Base-by-base conservation (phyloP, 92 coral and sea anemone genomes). In the Chrysogorgia sp. region DNA sequence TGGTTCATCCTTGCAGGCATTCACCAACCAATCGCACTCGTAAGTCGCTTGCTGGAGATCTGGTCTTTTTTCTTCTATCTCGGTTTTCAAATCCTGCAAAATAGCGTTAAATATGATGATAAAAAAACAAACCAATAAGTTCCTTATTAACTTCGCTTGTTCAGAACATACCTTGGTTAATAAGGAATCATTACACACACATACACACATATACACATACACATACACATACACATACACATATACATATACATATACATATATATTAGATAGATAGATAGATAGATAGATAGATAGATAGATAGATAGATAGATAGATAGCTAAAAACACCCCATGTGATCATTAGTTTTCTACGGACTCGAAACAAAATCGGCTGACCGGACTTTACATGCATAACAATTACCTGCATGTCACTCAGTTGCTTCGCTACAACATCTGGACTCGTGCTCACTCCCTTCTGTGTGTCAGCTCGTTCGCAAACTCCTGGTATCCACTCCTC, bases 1-100 rank as follows among this genome's bases (percentile, higher is more conserved):
- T 4, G 98, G 98, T 76, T 94, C 92, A 49, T 91, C 97, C 81
- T 87, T 94, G 92, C 90, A 87, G 76, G 83, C 88, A 33, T 92
- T 92, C 52, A 91, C 82, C 32, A 94, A 81, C 86, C 89, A 89
- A 79, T 85, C 96, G 56, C 97, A 86, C 50, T 92, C 86, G 37
- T 82, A 96, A 20, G 88, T 81, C 13, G 98, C 90, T 48, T 77
- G 88, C 43, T 92, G 92, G 9, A 91, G 90, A 26, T 79, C 74
- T 80, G 96, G 96, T 67, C 92, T 88, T 45, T 83, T 86, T 40
- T 81, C 96, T 10, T 91, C 97, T 49, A 94, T 81, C 41, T 94
- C 81, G 9, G 90, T 60, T 64, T 89, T 94, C 53, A 87, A 82
- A 13, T 90, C 90, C 96, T 93, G 77, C 30, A 22, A 32, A 40